Conservation (phyloP, 2,797 vertebrate species). For the Podarcis siculus region DNA sequence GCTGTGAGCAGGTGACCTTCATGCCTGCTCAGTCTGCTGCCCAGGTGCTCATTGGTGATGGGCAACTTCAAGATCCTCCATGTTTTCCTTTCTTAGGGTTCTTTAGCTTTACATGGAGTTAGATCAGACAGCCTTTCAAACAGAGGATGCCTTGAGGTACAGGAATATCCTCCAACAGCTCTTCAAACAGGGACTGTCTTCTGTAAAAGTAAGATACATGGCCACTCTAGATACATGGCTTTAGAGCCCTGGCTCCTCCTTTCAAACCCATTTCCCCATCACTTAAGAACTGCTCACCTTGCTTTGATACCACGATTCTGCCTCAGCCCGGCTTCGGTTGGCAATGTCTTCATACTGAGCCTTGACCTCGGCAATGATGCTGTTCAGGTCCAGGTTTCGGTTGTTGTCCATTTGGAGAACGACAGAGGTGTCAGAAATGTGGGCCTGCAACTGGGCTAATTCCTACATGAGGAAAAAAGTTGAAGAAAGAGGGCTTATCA, state of each 20-base stretch:
- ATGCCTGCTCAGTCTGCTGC: no score
- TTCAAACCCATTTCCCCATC: neutral
- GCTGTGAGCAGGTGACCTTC: no score
- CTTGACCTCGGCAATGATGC: conserved; percentile 87
- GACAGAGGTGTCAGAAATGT: conserved; percentile 88
- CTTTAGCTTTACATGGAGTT: no score
- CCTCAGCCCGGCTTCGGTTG: conserved; percentile 73
- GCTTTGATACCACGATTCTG: conserved; percentile 72
- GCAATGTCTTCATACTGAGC: conserved; percentile 89
- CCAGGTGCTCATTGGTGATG: no score
- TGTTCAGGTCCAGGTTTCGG: conserved; percentile 83
- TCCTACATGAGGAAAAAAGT: conserved; percentile 76
- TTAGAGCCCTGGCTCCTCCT: neutral
- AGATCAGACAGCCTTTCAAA: no score
- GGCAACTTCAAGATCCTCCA: no score
- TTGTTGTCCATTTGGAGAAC: conserved; percentile 91
- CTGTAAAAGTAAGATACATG: no score
- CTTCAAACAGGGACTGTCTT: no score
- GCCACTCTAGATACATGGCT: no score
- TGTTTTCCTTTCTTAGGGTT: no score
- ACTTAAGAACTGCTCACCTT: conserved; percentile 60
- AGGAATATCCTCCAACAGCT: no score
- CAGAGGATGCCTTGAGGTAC: no score
- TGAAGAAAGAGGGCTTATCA: fast-evolving
- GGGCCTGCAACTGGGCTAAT: conserved; percentile 87